Percentiles rank a stretch among this genome's conserved stretches.
phyloP scores from a whole-genome alignment of 2,888 invertebrate genomes.

The Xylota segnis region DNA sequence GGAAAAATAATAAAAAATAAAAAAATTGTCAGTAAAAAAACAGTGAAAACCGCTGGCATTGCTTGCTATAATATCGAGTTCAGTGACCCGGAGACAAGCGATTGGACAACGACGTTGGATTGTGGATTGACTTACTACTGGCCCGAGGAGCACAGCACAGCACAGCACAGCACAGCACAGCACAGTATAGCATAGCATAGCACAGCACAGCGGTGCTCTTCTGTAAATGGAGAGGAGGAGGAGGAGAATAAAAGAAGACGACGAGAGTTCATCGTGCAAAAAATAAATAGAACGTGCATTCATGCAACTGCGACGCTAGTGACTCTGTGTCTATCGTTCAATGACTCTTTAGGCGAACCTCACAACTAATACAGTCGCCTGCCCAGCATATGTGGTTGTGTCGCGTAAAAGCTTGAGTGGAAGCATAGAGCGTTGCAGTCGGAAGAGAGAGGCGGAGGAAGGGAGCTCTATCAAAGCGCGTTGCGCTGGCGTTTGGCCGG shows the following conservation, averaged over 20 bases:
- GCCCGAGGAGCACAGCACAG: constrained; percentile 12
- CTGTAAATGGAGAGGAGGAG: background rate
- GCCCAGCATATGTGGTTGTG: constrained; percentile 10
- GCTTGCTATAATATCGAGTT: constrained; percentile 69
- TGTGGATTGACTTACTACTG: constrained; percentile 59
- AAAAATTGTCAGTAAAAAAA: constrained; percentile 43
- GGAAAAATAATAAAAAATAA: constrained; percentile 14
- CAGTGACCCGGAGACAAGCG: constrained; percentile 73
- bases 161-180: background rate
- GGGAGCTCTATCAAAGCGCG: constrained; percentile 10
- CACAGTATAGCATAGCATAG: too few relatives aligned
- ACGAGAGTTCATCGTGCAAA: constrained; percentile 72
- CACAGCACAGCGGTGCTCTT: too few relatives aligned
- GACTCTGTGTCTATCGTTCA: constrained; percentile 73
- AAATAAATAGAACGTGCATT: constrained; percentile 75
- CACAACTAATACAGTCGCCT: constrained; percentile 16
- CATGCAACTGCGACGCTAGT: constrained; percentile 70
- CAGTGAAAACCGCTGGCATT: constrained; percentile 51
- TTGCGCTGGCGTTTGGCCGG: constrained; percentile 27
- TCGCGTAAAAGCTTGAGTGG: constrained; percentile 40
- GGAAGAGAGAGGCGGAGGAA: background rate
- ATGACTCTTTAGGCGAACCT: constrained; percentile 62
- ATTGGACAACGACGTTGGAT: constrained; percentile 60
- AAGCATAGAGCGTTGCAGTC: constrained; percentile 7
- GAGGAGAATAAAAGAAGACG: constrained; percentile 55